Percentiles rank a stretch among this genome's conserved stretches.
phyloP scores from a whole-genome alignment of 2,797 vertebrate genomes.

The Lepilemur ruficaudatus region DNA sequence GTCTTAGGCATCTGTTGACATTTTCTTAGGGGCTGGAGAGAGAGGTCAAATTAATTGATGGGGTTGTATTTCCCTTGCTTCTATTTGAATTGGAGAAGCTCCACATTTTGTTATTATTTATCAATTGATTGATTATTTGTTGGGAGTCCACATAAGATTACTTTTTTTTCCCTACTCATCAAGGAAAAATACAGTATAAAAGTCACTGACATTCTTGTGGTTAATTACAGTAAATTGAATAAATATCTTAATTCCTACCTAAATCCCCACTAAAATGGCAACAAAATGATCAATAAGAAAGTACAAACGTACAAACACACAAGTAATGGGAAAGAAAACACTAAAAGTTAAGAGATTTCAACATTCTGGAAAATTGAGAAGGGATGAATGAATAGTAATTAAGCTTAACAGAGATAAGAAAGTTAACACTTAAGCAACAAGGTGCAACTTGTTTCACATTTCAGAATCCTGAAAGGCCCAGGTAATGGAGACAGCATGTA shows the following conservation, averaged over 20 bases:
- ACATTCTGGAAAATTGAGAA: not conserved
- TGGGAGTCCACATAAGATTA: not conserved
- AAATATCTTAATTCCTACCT: not conserved
- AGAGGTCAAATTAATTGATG: not conserved
- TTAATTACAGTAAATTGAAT: not conserved
- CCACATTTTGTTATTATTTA: not conserved
- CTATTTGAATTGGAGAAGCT: not conserved
- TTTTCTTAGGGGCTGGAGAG: not conserved
- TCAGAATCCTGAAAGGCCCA: not conserved
- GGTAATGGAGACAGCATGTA: not conserved
- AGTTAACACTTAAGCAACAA: not conserved
- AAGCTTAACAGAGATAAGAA: not conserved
- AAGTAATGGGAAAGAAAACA: not conserved
- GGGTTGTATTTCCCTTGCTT: not conserved
- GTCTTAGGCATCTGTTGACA: not conserved
- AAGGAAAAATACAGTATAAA: not conserved
- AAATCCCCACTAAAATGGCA: not conserved
- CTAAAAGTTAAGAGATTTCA: not conserved
- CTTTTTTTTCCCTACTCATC: not conserved
- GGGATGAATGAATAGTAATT: not conserved
- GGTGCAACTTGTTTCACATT: not conserved
- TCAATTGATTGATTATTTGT: not conserved
- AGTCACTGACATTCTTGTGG: not conserved
- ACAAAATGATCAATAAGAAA: not conserved
- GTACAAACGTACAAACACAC: not conserved